These are phyloP conservation scores for Leptopilina syphax DNA, from an alignment of 2,888 invertebrate genomes.

Conservation along the genomic window DNA sequence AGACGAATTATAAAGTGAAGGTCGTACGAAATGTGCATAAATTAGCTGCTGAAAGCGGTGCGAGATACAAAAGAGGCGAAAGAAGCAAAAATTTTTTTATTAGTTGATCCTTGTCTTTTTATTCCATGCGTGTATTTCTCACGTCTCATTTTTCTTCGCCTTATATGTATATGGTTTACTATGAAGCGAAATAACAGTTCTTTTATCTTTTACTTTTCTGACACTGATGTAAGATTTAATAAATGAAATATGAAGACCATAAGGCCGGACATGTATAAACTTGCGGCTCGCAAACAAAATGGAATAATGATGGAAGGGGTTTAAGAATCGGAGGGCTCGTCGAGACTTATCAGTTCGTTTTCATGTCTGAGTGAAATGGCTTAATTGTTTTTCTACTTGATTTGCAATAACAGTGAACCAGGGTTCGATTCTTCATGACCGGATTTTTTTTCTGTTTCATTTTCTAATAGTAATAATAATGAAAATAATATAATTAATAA, in stretches of 20 bases:
- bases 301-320: too few relatives aligned
- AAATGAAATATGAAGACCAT: neutral
- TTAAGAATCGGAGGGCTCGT: too few relatives aligned
- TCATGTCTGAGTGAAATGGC: too few relatives aligned
- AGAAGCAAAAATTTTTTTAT: conserved; percentile 27
- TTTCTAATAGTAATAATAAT: too few relatives aligned
- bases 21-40: conserved; percentile 17
- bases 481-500: too few relatives aligned
- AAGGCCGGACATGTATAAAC: neutral
- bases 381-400: neutral
- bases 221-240: conserved; percentile 23
- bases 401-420: too few relatives aligned
- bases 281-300: too few relatives aligned
- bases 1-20: conserved; percentile 17
- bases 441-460: too few relatives aligned
- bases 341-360: too few relatives aligned
- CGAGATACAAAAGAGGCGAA: neutral
- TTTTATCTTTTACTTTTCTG: conserved; percentile 1
- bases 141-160: conserved; percentile 28
- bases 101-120: conserved; percentile 35
- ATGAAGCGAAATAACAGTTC: conserved; percentile 31
- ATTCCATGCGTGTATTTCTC: conserved; percentile 10
- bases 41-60: conserved; percentile 1
- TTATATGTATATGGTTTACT: neutral
- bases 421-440: too few relatives aligned